Percentiles rank a stretch among this genome's conserved stretches.
Evolutionary conservation across 2,797 vertebrate genomes (phyloP).

Genomic region (Otolemur crassicaudatus): DNA sequence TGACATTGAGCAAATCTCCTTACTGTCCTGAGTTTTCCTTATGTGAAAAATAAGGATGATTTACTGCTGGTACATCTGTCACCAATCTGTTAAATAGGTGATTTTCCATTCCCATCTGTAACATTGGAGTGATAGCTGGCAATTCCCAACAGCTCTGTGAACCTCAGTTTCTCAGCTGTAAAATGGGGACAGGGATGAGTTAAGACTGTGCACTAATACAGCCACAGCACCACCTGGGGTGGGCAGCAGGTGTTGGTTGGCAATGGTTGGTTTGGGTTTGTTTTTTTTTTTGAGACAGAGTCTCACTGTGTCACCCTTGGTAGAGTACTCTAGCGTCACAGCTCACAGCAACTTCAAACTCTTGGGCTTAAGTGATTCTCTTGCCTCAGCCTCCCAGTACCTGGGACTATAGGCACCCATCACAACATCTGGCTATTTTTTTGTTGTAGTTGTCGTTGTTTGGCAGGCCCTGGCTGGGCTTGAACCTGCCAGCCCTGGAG

Average conservation of each 20-base stretch:
- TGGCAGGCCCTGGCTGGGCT: too few species aligned
- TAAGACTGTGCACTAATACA: neutral
- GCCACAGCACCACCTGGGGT: neutral
- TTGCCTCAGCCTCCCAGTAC: too few species aligned
- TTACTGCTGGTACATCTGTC: neutral
- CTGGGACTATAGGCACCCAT: too few species aligned
- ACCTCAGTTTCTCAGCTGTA: neutral
- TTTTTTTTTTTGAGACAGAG: too few species aligned
- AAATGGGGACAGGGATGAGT: neutral
- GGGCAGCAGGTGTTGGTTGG: neutral
- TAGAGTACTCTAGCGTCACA: too few species aligned
- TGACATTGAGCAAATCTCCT: neutral
- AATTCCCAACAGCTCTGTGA: neutral
- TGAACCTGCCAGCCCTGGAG: too few species aligned
- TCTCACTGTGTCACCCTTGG: too few species aligned
- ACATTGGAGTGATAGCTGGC: neutral
- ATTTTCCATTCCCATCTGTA: accelerated
- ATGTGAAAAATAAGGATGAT: neutral
- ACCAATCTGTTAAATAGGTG: neutral
- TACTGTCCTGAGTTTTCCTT: neutral
- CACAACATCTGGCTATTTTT: too few species aligned
- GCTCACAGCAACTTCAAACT: too few species aligned
- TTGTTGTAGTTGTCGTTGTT: too few species aligned
- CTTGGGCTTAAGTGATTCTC: too few species aligned
- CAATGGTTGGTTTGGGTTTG: neutral